Percentiles rank a stretch among this genome's conserved stretches.
These are phyloP conservation scores for Leptonema lineaticorne DNA, from an alignment of 1,140 invertebrate genomes.

Conservation along the genomic window DNA sequence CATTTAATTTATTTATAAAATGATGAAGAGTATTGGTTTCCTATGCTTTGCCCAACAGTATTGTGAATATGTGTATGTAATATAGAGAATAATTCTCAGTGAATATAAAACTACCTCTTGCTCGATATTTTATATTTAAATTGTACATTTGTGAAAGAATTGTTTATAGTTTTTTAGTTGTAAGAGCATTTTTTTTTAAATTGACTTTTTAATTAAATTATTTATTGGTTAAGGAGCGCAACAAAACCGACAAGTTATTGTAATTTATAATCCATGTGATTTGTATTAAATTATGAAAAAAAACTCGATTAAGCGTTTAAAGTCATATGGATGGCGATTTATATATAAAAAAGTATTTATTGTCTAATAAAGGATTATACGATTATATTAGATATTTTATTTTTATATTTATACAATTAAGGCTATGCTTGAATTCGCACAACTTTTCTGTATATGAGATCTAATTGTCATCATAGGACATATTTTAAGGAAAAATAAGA, in stretches of 20 bases:
- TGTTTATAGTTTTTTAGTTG: background rate
- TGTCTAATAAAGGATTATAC: too few species aligned
- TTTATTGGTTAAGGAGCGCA: slow-evolving; percentile 4
- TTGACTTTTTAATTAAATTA: slow-evolving; percentile 17
- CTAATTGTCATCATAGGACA: too few species aligned
- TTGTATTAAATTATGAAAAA: background rate
- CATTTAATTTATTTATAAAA: background rate
- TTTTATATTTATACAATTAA: too few species aligned
- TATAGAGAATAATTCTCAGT: slow-evolving; percentile 39
- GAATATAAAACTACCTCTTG: slow-evolving; percentile 41
- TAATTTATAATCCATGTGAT: slow-evolving; percentile 10
- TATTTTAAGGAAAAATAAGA: too few species aligned
- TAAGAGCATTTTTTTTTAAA: slow-evolving; percentile 8
- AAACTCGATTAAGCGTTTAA: too few species aligned
- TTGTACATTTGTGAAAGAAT: slow-evolving; percentile 20
- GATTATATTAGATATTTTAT: too few species aligned
- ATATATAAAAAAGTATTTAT: too few species aligned
- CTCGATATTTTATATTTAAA: slow-evolving; percentile 37
- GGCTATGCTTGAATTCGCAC: too few species aligned
- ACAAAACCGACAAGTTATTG: background rate
- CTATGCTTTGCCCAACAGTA: slow-evolving; percentile 37
- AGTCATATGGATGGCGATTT: too few species aligned
- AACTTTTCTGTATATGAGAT: too few species aligned
- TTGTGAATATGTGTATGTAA: slow-evolving; percentile 33
- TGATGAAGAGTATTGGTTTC: slow-evolving; percentile 17